Conservation (phyloP, 2,888 invertebrate species). For the Aplocera efformata region DNA sequence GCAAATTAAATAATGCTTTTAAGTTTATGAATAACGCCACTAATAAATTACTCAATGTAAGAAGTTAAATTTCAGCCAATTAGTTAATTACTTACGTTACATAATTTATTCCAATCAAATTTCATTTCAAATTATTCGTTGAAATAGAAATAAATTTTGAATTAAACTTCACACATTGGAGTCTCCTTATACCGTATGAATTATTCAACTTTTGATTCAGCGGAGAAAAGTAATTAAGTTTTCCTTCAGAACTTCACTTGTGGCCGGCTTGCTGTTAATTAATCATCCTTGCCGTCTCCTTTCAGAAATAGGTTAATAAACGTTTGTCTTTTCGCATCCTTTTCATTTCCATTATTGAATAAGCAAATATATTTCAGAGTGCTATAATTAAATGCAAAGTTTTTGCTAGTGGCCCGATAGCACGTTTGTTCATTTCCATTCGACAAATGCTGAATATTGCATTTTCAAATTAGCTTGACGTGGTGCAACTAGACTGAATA, state of each 20-base stretch:
- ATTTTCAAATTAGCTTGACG: neutral
- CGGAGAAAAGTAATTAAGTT: constrained; percentile 72
- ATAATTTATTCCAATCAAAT: no score
- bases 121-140: no score
- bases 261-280: constrained; percentile 63
- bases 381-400: constrained; percentile 47
- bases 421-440: no score
- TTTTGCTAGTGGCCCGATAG: constrained; percentile 28
- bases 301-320: constrained; percentile 66
- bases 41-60: no score
- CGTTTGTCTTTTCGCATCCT: constrained; percentile 59
- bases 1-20: no score
- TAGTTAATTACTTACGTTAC: no score
- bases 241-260: constrained; percentile 58
- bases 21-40: no score
- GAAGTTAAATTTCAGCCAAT: no score
- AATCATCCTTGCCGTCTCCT: constrained; percentile 63
- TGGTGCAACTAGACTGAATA: neutral
- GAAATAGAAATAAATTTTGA: constrained; percentile 48
- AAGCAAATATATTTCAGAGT: constrained; percentile 48
- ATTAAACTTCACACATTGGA: constrained; percentile 44
- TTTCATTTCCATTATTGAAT: constrained; percentile 60
- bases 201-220: constrained; percentile 60
- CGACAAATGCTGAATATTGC: constrained; percentile 11
- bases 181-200: constrained; percentile 8